A percentile compares a stretch with the other conserved stretches of the same genome.
These are phyloP conservation scores for Cygnus buccinator DNA, from an alignment of 2,113 vertebrate species.

Conservation along the genomic window DNA sequence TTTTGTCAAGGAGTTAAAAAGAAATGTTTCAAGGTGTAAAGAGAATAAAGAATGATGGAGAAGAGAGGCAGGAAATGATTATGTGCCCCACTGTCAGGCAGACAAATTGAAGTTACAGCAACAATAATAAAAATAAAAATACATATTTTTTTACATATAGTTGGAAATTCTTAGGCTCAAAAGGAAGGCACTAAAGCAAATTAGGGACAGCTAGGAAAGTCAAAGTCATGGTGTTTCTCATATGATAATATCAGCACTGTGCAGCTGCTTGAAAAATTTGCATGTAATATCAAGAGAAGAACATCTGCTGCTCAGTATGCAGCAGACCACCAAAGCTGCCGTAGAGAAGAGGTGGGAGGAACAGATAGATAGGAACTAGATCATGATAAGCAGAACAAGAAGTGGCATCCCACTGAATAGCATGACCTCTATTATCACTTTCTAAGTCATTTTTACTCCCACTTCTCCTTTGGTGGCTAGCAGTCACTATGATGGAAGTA, in stretches of 20 bases:
- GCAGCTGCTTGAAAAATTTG: slow-evolving; percentile 61
- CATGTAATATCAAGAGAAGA: slow-evolving; percentile 36
- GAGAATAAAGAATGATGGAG: background rate
- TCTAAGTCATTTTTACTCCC: slow-evolving; percentile 45
- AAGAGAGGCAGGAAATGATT: background rate
- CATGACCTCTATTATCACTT: slow-evolving; percentile 57
- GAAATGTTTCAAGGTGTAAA: background rate
- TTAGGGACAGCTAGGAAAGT: slow-evolving; percentile 20
- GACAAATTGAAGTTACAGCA: background rate
- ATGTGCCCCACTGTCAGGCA: background rate
- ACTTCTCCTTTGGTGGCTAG: background rate
- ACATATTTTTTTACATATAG: background rate
- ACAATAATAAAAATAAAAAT: background rate
- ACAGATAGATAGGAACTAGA: slow-evolving; percentile 8
- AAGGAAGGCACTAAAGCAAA: background rate
- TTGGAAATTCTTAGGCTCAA: background rate
- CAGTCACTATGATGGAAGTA: background rate
- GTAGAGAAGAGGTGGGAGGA: slow-evolving; percentile 39
- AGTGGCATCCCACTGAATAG: slow-evolving; percentile 37
- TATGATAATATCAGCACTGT: slow-evolving; percentile 28
- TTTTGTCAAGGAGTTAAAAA: background rate
- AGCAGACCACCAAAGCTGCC: slow-evolving; percentile 23
- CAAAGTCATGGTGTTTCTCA: slow-evolving; percentile 25
- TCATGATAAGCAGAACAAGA: slow-evolving; percentile 1
- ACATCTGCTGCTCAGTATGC: slow-evolving; percentile 71